Conservation (phyloP, 2,797 vertebrate species). For the Simalia tracyae region DNA sequence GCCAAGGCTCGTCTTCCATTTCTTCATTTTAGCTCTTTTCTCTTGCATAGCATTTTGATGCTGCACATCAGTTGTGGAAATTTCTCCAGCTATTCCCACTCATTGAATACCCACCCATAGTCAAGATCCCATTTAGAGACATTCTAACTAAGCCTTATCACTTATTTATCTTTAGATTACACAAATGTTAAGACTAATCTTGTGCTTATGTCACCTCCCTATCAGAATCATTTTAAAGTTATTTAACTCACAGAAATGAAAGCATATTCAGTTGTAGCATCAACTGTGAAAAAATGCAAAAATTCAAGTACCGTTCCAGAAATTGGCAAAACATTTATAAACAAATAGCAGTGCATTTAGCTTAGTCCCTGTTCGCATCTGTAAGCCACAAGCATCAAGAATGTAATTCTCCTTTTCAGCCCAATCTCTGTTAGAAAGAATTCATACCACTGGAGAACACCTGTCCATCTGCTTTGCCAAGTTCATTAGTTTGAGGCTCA, state of each 20-base stretch:
- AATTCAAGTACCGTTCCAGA: background rate
- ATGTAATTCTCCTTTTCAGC: background rate
- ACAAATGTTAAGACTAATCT: background rate
- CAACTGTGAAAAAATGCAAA: background rate
- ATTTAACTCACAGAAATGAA: background rate
- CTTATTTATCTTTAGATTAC: background rate
- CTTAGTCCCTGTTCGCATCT: background rate
- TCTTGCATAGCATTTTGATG: background rate
- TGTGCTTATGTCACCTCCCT: background rate
- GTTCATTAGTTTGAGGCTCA: background rate
- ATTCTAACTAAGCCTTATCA: background rate
- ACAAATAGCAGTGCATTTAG: background rate
- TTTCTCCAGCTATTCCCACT: background rate
- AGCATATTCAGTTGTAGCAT: background rate
- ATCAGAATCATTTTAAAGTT: background rate
- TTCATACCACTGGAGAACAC: background rate
- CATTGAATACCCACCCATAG: background rate
- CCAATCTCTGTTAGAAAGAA: background rate
- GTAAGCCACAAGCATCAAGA: too few species aligned
- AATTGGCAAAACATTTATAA: background rate
- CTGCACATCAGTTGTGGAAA: background rate
- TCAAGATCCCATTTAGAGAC: background rate
- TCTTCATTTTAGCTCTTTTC: background rate
- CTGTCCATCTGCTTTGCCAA: background rate
- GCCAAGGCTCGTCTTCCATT: background rate